phyloP scores from a whole-genome alignment of 2,888 invertebrate species.

The Dryobotodes eremita region DNA sequence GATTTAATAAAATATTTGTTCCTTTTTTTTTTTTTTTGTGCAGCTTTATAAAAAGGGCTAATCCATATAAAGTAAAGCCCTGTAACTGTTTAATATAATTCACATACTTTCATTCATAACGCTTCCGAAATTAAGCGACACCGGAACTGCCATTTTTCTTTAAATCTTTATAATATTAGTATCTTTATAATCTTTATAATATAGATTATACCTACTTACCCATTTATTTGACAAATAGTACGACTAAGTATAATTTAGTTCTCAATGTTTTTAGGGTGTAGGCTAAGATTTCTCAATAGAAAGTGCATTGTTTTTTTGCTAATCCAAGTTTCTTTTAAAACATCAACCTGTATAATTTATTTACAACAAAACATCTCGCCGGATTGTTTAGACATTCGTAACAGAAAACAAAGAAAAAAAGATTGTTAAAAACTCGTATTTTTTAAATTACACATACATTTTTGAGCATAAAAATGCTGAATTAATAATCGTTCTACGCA shows the following conservation, averaged over 20 bases:
- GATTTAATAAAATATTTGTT: too few relatives aligned
- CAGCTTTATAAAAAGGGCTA: too few relatives aligned
- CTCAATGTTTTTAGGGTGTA: neutral
- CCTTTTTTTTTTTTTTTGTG: too few relatives aligned
- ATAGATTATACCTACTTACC: neutral
- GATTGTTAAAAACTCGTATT: neutral
- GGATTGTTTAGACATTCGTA: slow-evolving; percentile 13
- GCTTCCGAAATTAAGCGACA: too few relatives aligned
- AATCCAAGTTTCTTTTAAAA: neutral
- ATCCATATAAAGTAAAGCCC: too few relatives aligned
- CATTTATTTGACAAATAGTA: neutral
- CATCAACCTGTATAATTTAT: slow-evolving; percentile 12
- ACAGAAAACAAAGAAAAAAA: slow-evolving; percentile 22
- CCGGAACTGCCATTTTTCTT: too few relatives aligned
- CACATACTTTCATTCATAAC: too few relatives aligned
- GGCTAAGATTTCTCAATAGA: neutral
- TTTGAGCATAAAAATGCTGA: slow-evolving; percentile 40
- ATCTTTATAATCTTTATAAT: neutral
- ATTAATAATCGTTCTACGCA: slow-evolving; percentile 47
- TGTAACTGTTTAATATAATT: too few relatives aligned
- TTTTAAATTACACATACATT: slow-evolving; percentile 35
- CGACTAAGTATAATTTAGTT: neutral
- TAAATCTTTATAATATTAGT: neutral
- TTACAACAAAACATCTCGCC: slow-evolving; percentile 10
- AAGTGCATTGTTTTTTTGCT: neutral